Evolutionary conservation across 2,113 vertebrate species (phyloP).

Genomic region (Epinephelus cyanopodus): DNA sequence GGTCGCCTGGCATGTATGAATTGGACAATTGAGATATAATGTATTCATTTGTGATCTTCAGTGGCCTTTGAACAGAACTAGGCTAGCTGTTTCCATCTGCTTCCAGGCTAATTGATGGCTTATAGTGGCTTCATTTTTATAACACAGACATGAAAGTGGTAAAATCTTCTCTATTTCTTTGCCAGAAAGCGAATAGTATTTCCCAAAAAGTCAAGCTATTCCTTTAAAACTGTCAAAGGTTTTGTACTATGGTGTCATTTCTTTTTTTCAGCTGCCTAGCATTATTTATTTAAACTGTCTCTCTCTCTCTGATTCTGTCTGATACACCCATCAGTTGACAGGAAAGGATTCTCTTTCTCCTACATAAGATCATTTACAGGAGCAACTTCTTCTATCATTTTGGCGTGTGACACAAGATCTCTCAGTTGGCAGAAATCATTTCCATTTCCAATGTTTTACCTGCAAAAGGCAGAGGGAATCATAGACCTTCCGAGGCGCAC

Average conservation of each 20-base stretch:
- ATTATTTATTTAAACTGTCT: not conserved
- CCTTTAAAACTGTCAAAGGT: not conserved
- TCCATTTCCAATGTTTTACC: conserved; percentile 16
- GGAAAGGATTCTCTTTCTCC: not conserved
- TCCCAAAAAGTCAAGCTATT: not conserved
- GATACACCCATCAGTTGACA: not conserved
- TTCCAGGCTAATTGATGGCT: not conserved
- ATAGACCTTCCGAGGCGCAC: not conserved
- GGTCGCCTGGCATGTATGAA: not conserved
- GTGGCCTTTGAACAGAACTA: not conserved
- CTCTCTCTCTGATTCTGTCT: not conserved
- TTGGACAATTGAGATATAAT: not conserved
- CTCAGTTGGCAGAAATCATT: not conserved
- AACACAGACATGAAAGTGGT: not conserved
- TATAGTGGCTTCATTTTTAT: not conserved
- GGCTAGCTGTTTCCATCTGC: not conserved
- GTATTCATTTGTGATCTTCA: not conserved
- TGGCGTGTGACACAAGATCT: not conserved
- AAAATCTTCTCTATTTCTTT: not conserved
- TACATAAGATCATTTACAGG: not conserved
- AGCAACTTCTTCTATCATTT: not conserved
- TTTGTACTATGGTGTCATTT: not conserved
- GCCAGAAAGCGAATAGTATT: not conserved
- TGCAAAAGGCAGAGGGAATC: conserved; percentile 8
- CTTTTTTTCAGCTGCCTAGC: not conserved